Base-by-base conservation (phyloP, 2,888 invertebrate genomes). In the Drosophila testacea region DNA sequence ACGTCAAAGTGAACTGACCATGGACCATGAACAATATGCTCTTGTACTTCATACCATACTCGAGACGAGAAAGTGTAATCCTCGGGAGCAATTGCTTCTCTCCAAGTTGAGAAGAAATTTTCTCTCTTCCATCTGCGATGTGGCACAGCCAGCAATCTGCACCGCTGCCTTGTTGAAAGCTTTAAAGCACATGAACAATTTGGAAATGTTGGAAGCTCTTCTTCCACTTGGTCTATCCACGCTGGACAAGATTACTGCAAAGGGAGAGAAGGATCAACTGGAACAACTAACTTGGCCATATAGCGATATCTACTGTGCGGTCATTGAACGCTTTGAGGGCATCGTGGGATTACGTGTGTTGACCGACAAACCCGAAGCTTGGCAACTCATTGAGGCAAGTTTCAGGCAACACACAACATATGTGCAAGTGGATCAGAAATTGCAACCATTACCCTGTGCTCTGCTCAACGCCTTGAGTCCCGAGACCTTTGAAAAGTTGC, bases 11-110 rank as follows among this genome's bases (percentile, higher is more conserved):
- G 96, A 96, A 88, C 93, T 96, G 42, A 75, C 94, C 32, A 90
- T 95, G 70, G 96, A 96, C 82, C 92, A 94, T 39, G 94, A 95
- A 71, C 96, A 96, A 88, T 91, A 96, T 16, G 93, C 94, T 0
- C 92, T 95, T 41, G 93, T 95, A 22, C 88, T 96, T 1, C 95
- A 94, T 74, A 95, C 94, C 10, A 92, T 95, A 60, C 78, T 96
- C 9, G 76, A 78, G n/a, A 66, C 77, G 5, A 48, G 30, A 5
- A 69, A 64, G 4, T 28, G 32, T 3, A 67, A 65, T 13, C 27
- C 73, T 1, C 57, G 70, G n/a, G 67, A 81, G 30, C 79, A 78
- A 42, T 0, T 92, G 76, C 42, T 93, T 92, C 79, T 74, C 50
- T 51, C 66, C 0, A 85, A 87, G 41, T 57, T 90, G 70, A 62